Base-by-base conservation (phyloP, 2,888 invertebrate genomes). In the Habroteleia sp. region DNA sequence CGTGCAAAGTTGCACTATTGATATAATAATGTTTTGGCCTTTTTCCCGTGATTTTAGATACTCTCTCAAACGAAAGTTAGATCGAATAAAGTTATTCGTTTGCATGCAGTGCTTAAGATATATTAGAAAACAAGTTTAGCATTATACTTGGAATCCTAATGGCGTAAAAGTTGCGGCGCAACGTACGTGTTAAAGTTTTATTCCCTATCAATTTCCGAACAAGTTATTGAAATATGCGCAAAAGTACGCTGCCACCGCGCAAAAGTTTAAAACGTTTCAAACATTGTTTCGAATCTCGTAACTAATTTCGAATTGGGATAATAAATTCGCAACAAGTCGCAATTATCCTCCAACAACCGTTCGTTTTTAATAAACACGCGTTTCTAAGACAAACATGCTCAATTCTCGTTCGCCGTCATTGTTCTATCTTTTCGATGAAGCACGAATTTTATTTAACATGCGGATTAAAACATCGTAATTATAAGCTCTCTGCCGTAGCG, bases 171-270 rank as follows among this genome's bases (percentile, higher is more conserved):
- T 69, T 50, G 7, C 33, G 50, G 13, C 13, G 16, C 8, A 50
- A 35, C 50, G 50, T 60, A 69, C 44, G 68, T 42, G 50, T 42
- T 68, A 60, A 50, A 69, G 42, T 60, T 58, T 50, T 58, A 68
- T 58, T 50, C 17, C 17, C 60, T 52, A 60, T 69, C 60, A 27
- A 69, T 69, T 69, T 60, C 20, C 29, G 31, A 6, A 20, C 42
- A 46, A 52, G 42, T 52, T 50, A 52, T 60, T 68, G 58, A 68
- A 68, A 58, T 68, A 50, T 68, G 41, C 39, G 31, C 23, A 33
- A 68, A 68, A 50, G 48, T 56, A 42, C 42, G 35, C 37, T 33
- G 16, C 5, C 16, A 14, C 33, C 17, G 10, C 31, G 35, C 5
- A 25, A 58, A 68, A 58, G 41, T 58, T 58, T 27, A 7, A 17